phyloP scores from a whole-genome alignment of 2,888 invertebrate species.

The Colostygia pectinataria region DNA sequence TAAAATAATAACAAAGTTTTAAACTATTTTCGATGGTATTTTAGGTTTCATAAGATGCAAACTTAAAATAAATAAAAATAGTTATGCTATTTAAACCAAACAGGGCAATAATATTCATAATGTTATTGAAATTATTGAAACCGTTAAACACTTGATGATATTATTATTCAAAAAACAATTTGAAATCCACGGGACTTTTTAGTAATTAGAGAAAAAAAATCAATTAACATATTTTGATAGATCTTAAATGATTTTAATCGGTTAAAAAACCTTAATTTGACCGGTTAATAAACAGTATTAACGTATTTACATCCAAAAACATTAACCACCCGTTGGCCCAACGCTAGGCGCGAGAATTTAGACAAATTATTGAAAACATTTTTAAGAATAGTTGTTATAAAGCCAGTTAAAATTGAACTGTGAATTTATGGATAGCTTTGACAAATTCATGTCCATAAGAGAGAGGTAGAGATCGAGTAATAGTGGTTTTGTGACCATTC shows the following conservation, averaged over 20 bases:
- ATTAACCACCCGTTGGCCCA: constrained; percentile 39
- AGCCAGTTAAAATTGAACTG: constrained; percentile 35
- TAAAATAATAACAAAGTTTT: background rate
- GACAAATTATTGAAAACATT: constrained; percentile 53
- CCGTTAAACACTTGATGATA: constrained; percentile 15
- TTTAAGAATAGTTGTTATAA: constrained; percentile 22
- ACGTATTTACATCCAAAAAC: constrained; percentile 31
- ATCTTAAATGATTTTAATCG: constrained; percentile 33
- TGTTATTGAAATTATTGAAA: constrained; percentile 3
- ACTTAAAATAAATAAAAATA: background rate
- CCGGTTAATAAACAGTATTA: constrained; percentile 25
- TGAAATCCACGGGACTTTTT: constrained; percentile 17
- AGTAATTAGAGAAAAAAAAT: constrained; percentile 32
- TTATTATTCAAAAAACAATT: constrained; percentile 25
- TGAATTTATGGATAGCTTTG: background rate
- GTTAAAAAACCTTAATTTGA: constrained; percentile 30
- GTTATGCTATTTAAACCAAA: background rate
- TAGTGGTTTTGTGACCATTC: constrained; percentile 10
- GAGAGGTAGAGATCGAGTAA: background rate
- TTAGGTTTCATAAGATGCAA: background rate
- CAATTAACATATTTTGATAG: constrained; percentile 32
- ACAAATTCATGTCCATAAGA: background rate
- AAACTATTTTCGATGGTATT: background rate
- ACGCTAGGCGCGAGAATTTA: constrained; percentile 55
- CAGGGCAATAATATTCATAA: constrained; percentile 3